A percentile compares a stretch with the other conserved stretches of the same genome.
Evolutionary conservation across 2,888 invertebrate species (phyloP).

Genomic region (Chymomyza amoena): DNA sequence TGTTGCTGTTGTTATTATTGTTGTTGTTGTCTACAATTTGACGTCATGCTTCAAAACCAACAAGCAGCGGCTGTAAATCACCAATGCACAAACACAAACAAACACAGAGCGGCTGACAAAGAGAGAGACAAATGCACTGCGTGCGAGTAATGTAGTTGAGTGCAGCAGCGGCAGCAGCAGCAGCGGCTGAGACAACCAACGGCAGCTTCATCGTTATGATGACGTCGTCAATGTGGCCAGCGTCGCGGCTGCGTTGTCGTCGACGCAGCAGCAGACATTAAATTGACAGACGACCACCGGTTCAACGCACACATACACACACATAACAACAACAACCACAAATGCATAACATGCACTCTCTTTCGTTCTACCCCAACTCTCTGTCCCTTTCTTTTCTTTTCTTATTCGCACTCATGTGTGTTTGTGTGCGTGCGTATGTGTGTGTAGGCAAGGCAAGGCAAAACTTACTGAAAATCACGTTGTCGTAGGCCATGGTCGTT

Average conservation of each 20-base stretch:
- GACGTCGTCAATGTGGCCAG: slow-evolving; percentile 25
- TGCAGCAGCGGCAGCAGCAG: slow-evolving; percentile 18
- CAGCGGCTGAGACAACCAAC: slow-evolving; percentile 50
- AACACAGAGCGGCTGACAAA: slow-evolving; percentile 2
- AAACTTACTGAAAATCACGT: slow-evolving; percentile 69
- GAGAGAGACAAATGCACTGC: slow-evolving; percentile 20
- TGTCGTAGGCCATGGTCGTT: slow-evolving; percentile 74
- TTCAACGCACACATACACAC: slow-evolving; percentile 19
- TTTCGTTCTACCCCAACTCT: not conserved
- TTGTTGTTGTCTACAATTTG: slow-evolving; percentile 56
- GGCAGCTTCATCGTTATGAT: slow-evolving; percentile 20
- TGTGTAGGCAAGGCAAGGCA: slow-evolving; percentile 24
- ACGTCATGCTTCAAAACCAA: slow-evolving; percentile 61
- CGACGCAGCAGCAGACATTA: slow-evolving; percentile 58
- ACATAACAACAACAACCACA: slow-evolving; percentile 18
- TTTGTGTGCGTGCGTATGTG: not conserved
- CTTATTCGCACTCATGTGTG: not conserved
- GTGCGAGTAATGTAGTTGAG: slow-evolving; percentile 63
- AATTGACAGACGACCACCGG: slow-evolving; percentile 67
- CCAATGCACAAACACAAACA: slow-evolving; percentile 38
- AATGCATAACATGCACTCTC: slow-evolving; percentile 24
- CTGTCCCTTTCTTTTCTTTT: not conserved
- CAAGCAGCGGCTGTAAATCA: slow-evolving; percentile 49
- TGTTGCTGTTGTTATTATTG: slow-evolving; percentile 34
- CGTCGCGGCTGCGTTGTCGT: slow-evolving; percentile 29